Base-by-base conservation (phyloP, 2,113 vertebrate genomes). In the Campylomormyrus numenius region DNA sequence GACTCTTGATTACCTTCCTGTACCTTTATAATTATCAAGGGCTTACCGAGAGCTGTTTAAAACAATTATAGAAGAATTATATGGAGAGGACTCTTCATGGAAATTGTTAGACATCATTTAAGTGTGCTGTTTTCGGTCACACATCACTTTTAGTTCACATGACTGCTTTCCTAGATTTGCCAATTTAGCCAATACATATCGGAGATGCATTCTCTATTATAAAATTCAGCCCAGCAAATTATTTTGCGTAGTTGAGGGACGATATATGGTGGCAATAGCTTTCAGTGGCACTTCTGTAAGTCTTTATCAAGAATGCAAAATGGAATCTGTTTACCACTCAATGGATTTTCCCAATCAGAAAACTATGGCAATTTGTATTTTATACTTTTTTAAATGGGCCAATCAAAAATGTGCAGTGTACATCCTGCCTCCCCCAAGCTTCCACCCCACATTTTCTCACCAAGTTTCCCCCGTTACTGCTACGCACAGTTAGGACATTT, bases 1-100 rank as follows among this genome's bases (percentile, higher is more conserved):
- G n/a, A 94, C 93, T 89, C 91, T 96, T 91, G 96, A 88, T 92
- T 95, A 87, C 93, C 94, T 48, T 93, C 93, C 94, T 95, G 96
- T 96, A 95, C 39, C 39, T 74, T 87, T 19, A n/a, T 74, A 45
- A 85, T 85, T 89, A 56, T 6, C 80, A 39, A 46, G n/a, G 31
- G n/a, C 46, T 46, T 83, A 50, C 31, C n/a, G 2, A 80, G 39
- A 27, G 48, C 35, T 35, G 48, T 5, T 56, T 45, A n/a, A 88
- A 88, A 42, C 35, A 66, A 31, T 58, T n/a, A n/a, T n/a, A n/a
- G n/a, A n/a, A 46, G 27, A 66, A 39, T 62, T 45, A 58, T 24
- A 24, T 62, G 39, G 39, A 88, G 10, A 62, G 15, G 35, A 62
- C 39, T 10, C 24, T 88, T 88, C 19, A 48, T 66, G 9, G 31